Evolutionary conservation across 1,140 invertebrate species (phyloP), one percentile per base, ranked within the genome.

Genomic region (Saccostrea glomerata): DNA sequence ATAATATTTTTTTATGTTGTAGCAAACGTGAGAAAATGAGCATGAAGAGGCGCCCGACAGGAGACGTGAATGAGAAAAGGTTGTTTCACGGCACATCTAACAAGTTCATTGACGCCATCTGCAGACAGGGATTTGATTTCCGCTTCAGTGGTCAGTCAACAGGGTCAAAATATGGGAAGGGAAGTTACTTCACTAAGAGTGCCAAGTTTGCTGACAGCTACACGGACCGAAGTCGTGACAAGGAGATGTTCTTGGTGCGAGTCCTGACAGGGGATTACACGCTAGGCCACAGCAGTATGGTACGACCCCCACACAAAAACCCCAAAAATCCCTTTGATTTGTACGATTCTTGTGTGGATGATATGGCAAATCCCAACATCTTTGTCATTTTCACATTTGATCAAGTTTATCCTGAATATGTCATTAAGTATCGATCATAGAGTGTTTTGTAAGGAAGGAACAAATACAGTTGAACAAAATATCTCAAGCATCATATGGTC

Each of bases 271-370:
- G 94, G 13, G 90, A 93, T 11, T 92, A 73, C 83, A 89, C 90
- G 12, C 56, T 20, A 5, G 94, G 94, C 23, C 11, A 90, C 13
- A n/a, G 58, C n/a, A 60, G 54, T 36, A 92, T 90, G 84, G 86
- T 89, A 20, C 87, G 90, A 6, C 92, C 92, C 3, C 93, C 94
- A 17, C 91, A 90, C 12, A 91, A 90, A 84, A 90, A 90, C 60
- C 87, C 89, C 0, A 84, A 85, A 17, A 89, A 89, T 56, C 85
- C 90, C 7, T 85, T 89, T 77, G 89, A 92, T n/a, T 70, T 92
- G 77, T 94, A 92, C 85, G 92, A 94, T 47, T 94, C 93, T 0
- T 93, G 92, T 87, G 94, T 94, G 30, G 89, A 94, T 86, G 86
- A 92, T 70, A 73, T 90, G 2, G 20, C 20, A 1, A 89, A 92